Conservation (phyloP, 2,797 vertebrate species). For the Tangara arthus region DNA sequence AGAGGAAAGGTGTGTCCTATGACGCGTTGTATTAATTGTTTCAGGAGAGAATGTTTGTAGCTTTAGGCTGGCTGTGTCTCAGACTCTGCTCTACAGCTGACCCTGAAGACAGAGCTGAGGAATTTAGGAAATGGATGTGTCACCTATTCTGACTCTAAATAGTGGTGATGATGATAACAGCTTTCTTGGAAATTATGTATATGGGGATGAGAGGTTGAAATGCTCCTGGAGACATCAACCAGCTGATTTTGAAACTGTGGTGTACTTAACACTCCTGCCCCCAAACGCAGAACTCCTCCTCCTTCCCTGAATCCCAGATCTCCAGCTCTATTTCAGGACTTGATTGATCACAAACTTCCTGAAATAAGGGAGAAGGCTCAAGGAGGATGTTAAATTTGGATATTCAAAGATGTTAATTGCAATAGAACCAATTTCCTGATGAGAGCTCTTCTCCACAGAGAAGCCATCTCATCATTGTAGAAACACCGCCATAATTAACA, state of each 20-base stretch:
- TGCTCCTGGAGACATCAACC: background rate
- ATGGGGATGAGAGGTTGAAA: background rate
- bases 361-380: slow-evolving; percentile 47
- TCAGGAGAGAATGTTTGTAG: background rate
- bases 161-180: background rate
- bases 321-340: slow-evolving; percentile 41
- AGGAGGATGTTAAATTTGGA: slow-evolving; percentile 57
- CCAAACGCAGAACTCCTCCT: background rate
- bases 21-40: background rate
- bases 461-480: slow-evolving; percentile 53
- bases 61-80: background rate
- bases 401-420: slow-evolving; percentile 60
- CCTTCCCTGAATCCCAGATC: background rate
- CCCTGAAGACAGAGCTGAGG: background rate
- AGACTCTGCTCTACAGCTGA: background rate
- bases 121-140: background rate
- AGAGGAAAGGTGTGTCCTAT: background rate
- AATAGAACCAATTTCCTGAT: slow-evolving; percentile 46
- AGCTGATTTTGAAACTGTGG: background rate
- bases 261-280: background rate
- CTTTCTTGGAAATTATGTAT: slow-evolving; percentile 5
- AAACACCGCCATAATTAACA: slow-evolving; percentile 33
- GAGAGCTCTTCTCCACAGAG: slow-evolving; percentile 42
- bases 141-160: background rate
- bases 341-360: slow-evolving; percentile 48